phyloP scores from a whole-genome alignment of 2,113 vertebrate genomes.

The Oryzias woworae region DNA sequence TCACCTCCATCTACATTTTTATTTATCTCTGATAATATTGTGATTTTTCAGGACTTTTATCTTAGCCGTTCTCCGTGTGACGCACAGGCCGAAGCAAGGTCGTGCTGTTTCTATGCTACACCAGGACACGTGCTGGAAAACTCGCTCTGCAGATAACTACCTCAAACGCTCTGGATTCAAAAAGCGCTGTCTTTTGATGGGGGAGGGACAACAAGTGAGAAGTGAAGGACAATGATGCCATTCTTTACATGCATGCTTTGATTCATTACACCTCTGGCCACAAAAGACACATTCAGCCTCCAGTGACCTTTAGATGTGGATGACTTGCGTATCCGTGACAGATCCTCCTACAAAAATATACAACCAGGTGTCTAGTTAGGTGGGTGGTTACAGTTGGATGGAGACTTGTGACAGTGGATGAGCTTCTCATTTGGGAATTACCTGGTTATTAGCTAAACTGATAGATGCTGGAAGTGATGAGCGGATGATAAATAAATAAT shows the following conservation, averaged over 20 bases:
- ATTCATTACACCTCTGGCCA: slow-evolving; percentile 23
- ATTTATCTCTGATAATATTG: slow-evolving; percentile 44
- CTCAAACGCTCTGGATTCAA: slow-evolving; percentile 26
- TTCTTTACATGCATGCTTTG: slow-evolving; percentile 21
- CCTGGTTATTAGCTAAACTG: slow-evolving; percentile 56
- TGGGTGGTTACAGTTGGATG: neutral
- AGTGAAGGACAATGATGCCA: slow-evolving; percentile 4
- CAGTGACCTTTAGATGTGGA: slow-evolving; percentile 22
- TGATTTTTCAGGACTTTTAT: slow-evolving; percentile 55
- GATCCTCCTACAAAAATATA: slow-evolving; percentile 15
- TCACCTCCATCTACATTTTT: slow-evolving; percentile 29
- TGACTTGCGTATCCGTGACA: slow-evolving; percentile 10
- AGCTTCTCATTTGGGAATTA: slow-evolving; percentile 58
- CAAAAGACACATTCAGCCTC: slow-evolving; percentile 19
- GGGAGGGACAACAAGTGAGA: neutral
- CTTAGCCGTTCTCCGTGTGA: slow-evolving; percentile 42
- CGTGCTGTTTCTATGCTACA: slow-evolving; percentile 31
- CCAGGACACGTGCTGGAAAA: slow-evolving; percentile 25
- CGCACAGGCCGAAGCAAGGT: slow-evolving; percentile 49
- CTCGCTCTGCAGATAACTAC: slow-evolving; percentile 12
- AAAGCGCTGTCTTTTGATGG: neutral
- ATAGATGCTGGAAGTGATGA: slow-evolving; percentile 31
- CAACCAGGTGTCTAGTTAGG: neutral
- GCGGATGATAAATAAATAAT: slow-evolving; percentile 60
- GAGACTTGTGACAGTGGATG: slow-evolving; percentile 25